These are phyloP conservation scores for Cyprinodon tularosa DNA, from an alignment of 2,113 vertebrate species.

Conservation along the genomic window DNA sequence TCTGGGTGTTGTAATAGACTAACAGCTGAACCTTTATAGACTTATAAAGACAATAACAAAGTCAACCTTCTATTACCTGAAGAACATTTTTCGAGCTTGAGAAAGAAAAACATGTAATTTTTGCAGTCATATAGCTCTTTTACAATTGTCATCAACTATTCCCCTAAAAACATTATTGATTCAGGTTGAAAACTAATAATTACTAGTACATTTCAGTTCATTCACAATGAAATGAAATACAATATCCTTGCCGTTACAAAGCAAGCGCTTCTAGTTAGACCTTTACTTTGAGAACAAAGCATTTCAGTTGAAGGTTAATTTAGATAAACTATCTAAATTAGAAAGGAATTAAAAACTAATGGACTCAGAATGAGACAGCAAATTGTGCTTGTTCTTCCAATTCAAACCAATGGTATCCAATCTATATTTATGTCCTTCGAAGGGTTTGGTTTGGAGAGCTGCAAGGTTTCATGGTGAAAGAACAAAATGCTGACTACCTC, in stretches of 20 bases:
- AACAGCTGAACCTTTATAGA: too few species aligned
- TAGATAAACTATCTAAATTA: conserved; percentile 50
- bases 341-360: conserved; percentile 70
- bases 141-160: too few species aligned
- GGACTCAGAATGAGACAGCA: conserved; percentile 61
- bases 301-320: conserved; percentile 60
- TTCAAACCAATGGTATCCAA: conserved; percentile 56
- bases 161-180: too few species aligned
- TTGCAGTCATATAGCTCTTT: too few species aligned
- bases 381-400: conserved; percentile 47
- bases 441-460: conserved; percentile 33
- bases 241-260: neutral
- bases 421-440: conserved; percentile 69
- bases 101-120: too few species aligned
- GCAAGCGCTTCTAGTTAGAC: neutral
- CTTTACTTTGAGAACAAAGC: neutral
- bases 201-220: too few species aligned
- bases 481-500: conserved; percentile 53
- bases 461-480: conserved; percentile 34
- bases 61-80: too few species aligned
- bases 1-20: too few species aligned
- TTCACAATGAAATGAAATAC: neutral
- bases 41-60: too few species aligned
- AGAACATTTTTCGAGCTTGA: too few species aligned
- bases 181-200: too few species aligned